Base-by-base conservation (phyloP, 2,888 invertebrate genomes). In the Embidobia sp. region DNA sequence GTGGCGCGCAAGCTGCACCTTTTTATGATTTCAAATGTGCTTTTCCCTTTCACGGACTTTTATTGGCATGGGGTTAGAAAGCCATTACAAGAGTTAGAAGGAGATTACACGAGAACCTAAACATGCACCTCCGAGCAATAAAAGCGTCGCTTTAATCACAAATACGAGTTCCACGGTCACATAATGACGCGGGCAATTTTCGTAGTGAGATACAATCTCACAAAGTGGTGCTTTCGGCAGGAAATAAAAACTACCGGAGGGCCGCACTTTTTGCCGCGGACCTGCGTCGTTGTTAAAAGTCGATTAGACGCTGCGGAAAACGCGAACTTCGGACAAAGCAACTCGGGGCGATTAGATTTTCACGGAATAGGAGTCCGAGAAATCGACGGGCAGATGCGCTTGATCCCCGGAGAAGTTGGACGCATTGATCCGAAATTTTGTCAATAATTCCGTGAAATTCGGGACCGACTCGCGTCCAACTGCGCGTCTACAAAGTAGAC, bases 401-500 rank as follows among this genome's bases (percentile, higher is more conserved):
- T 64, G 59, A 64, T 73, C 57, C 19, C 22, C 16, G 51, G 35
- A 61, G 35, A 53, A 35, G 11, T 48, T 57, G 18, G 46, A n/a
- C n/a, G 19, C 51, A 73, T 73, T 72, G 49, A 73, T 64, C 64
- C 22, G 55, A 55, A 64, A 57, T 73, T 73, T 73, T 42, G 57
- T 73, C 46, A 64, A 73, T 73, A 73, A 64, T 73, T 73, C 73
- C 44, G 27, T 64, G 73, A 73, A 73, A 73, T 64, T 73, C 26
- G 29, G 53, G 31, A 19, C 16, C 64, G 40, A 15, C 18, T 42
- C 59, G 42, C 26, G 42, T 61, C 44, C 51, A 57, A 69, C 48
- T 55, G 63, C 48, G 51, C 42, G 27, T 66, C 59, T 51, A 66
- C 66, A 22, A 74, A 74, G 15, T 6, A 27, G 13, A 46, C 22